Conservation (phyloP, 1,140 invertebrate genomes). For the Micrasema minimum region DNA sequence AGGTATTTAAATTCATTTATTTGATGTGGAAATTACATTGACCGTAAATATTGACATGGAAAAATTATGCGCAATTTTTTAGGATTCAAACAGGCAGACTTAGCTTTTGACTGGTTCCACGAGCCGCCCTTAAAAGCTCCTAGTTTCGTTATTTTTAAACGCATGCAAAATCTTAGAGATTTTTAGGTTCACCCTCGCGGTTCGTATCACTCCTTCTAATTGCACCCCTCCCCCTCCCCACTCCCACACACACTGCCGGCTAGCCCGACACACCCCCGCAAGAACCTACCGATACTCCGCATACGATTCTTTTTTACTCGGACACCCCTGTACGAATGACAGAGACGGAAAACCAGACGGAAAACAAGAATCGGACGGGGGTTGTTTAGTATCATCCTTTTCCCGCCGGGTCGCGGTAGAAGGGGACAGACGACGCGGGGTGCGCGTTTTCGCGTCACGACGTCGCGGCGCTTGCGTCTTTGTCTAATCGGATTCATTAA, state of each 20-base stretch:
- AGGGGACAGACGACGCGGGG: conserved; percentile 42
- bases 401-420: conserved; percentile 28
- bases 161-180: conserved; percentile 49
- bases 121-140: conserved; percentile 7
- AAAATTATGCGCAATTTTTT: no score
- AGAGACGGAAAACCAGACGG: conserved; percentile 41
- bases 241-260: conserved; percentile 13
- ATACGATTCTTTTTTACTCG: conserved; percentile 50
- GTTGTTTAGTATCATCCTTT: conserved; percentile 26
- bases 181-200: conserved; percentile 43
- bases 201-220: conserved; percentile 50
- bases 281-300: conserved; percentile 41
- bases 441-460: conserved; percentile 55
- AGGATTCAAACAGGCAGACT: no score
- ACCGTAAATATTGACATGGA: no score
- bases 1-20: no score
- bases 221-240: conserved; percentile 26
- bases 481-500: conserved; percentile 70
- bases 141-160: conserved; percentile 42
- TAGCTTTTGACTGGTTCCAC: no score
- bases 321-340: conserved; percentile 38
- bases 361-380: conserved; percentile 24
- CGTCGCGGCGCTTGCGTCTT: conserved; percentile 63
- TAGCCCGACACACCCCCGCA: conserved; percentile 38
- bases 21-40: no score